A percentile compares a stretch with the other conserved stretches of the same genome.
These are phyloP conservation scores for Tridacna crocea DNA, from an alignment of 2,888 invertebrate genomes.

Conservation along the genomic window DNA sequence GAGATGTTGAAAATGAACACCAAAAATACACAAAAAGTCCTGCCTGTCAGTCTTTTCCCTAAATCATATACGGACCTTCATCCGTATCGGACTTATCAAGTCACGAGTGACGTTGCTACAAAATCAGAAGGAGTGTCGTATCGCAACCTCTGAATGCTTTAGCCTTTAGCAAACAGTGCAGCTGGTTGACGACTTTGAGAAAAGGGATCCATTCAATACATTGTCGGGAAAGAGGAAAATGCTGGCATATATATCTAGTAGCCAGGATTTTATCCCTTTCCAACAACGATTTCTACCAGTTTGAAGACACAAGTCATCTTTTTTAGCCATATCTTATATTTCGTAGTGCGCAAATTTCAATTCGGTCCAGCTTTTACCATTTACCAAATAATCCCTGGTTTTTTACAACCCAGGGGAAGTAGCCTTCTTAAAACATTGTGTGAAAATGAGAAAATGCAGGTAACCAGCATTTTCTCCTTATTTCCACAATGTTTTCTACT, in stretches of 20 bases:
- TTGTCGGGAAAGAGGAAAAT: neutral
- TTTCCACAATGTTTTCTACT: too few relatives aligned
- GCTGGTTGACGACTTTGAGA: neutral
- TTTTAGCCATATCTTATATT: too few relatives aligned
- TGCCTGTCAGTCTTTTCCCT: neutral
- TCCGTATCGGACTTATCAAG: neutral
- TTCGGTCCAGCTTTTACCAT: too few relatives aligned
- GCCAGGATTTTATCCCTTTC: neutral
- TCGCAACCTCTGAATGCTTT: neutral
- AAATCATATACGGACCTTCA: neutral
- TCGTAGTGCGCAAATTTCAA: too few relatives aligned
- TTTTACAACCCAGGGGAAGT: too few relatives aligned
- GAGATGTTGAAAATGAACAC: neutral
- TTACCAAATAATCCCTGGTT: too few relatives aligned
- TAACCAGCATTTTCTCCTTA: too few relatives aligned
- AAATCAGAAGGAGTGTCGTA: neutral
- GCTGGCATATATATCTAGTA: too few relatives aligned
- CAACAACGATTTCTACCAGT: neutral
- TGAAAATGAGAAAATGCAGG: too few relatives aligned
- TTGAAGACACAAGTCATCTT: neutral
- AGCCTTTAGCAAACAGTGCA: neutral
- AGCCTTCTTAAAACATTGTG: too few relatives aligned
- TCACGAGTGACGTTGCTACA: neutral
- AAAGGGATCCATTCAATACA: neutral
- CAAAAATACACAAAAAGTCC: neutral